Conservation (phyloP, 2,888 invertebrate genomes). For the Nomada lathburiana region DNA sequence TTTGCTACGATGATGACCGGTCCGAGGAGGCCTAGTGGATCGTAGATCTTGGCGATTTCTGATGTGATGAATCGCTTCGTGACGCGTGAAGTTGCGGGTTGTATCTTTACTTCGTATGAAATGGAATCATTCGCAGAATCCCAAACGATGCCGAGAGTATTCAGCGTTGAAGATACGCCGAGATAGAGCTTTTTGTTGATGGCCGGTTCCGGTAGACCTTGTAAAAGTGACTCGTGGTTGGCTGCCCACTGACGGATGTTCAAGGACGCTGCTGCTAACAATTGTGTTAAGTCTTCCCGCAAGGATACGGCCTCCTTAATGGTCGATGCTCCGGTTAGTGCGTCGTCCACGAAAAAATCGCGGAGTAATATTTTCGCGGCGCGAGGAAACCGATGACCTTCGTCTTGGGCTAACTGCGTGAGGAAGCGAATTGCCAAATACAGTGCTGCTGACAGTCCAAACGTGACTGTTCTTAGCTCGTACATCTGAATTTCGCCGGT, state of each 20-base stretch:
- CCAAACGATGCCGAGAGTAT: background rate
- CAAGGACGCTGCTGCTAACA: background rate
- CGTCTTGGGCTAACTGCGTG: background rate
- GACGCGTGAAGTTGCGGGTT: background rate
- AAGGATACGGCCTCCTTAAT: background rate
- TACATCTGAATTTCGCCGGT: background rate
- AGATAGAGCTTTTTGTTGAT: no score
- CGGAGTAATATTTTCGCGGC: background rate
- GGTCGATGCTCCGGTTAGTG: background rate
- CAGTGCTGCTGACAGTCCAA: background rate
- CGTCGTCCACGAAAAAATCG: background rate
- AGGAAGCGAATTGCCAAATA: background rate
- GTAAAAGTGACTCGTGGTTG: background rate
- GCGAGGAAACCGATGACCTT: background rate
- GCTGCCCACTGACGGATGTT: background rate
- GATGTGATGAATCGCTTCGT: slow-evolving; percentile 26
- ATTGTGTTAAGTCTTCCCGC: background rate
- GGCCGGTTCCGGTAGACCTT: background rate
- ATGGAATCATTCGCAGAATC: slow-evolving; percentile 48
- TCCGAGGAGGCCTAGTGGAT: slow-evolving; percentile 61
- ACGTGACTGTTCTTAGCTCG: background rate
- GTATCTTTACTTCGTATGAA: slow-evolving; percentile 32
- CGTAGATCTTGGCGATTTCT: slow-evolving; percentile 64
- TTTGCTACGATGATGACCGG: slow-evolving; percentile 41
- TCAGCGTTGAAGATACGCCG: background rate